phyloP scores from a whole-genome alignment of 2,113 vertebrate genomes.

The Psophia crepitans region DNA sequence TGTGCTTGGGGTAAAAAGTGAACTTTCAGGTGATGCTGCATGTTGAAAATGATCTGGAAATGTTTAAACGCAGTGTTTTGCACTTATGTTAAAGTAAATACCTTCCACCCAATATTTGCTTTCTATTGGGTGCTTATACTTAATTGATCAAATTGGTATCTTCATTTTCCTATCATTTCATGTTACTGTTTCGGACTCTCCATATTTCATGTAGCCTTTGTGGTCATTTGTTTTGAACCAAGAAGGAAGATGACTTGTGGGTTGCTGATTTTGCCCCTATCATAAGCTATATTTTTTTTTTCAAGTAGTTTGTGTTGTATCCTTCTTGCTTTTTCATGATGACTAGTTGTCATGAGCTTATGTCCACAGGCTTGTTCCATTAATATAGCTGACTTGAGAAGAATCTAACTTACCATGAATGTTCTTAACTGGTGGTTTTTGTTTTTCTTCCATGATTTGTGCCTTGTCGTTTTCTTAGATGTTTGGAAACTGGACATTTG shows the following conservation, averaged over 20 bases:
- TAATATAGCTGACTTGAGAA: background rate
- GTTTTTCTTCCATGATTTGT: background rate
- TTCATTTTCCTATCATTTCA: background rate
- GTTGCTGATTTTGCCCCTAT: background rate
- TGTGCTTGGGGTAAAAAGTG: conserved; percentile 14
- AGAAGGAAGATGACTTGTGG: background rate
- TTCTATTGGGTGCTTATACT: background rate
- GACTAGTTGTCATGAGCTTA: background rate
- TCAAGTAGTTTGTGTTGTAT: background rate
- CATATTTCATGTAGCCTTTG: background rate
- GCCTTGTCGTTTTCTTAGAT: conserved; percentile 76
- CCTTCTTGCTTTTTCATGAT: background rate
- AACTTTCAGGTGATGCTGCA: conserved; percentile 55
- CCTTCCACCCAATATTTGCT: background rate
- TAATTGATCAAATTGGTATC: background rate
- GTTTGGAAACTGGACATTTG: conserved; percentile 99
- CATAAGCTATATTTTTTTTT: background rate
- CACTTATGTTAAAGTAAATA: background rate
- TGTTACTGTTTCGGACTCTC: background rate
- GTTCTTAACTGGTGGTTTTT: background rate
- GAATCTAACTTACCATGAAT: background rate
- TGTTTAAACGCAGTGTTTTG: background rate
- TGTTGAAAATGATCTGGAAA: conserved; percentile 15
- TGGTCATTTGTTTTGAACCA: background rate
- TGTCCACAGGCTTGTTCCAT: background rate